phyloP scores from a whole-genome alignment of 2,113 vertebrate species.

The Genyomyrus donnyi region DNA sequence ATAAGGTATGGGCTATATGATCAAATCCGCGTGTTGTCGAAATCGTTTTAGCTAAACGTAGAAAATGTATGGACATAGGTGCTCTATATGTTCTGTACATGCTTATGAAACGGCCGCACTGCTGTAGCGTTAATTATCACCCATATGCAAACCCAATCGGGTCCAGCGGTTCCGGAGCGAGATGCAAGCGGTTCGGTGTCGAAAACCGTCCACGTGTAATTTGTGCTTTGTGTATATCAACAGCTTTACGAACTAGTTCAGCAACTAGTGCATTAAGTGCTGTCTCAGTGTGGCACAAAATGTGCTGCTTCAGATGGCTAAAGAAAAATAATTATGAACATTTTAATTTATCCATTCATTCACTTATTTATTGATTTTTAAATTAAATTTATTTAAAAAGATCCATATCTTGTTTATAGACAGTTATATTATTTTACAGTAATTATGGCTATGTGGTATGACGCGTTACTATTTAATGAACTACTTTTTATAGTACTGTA shows the following conservation, averaged over 20 bases:
- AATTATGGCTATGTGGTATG: not conserved
- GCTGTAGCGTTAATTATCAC: not conserved
- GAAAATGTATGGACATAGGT: not conserved
- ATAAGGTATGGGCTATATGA: not conserved
- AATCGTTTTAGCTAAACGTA: not conserved
- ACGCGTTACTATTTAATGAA: not conserved
- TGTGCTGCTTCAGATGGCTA: not conserved
- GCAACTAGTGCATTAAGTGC: not conserved
- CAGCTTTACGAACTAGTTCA: not conserved
- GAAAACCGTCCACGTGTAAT: not conserved
- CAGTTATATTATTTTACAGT: not conserved
- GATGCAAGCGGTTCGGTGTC: not conserved
- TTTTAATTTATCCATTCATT: not conserved
- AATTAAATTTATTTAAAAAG: not conserved
- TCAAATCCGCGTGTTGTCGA: not conserved
- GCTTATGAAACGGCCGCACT: conserved; percentile 3
- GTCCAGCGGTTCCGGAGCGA: not conserved
- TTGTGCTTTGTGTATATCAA: not conserved
- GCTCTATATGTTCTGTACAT: not conserved
- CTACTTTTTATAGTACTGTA: not conserved
- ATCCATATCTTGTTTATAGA: not conserved
- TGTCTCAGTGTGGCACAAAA: not conserved
- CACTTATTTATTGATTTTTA: not conserved
- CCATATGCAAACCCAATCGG: not conserved
- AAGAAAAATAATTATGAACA: not conserved